phyloP scores from a whole-genome alignment of 1,140 invertebrate species.

The Eumeta japonica region DNA sequence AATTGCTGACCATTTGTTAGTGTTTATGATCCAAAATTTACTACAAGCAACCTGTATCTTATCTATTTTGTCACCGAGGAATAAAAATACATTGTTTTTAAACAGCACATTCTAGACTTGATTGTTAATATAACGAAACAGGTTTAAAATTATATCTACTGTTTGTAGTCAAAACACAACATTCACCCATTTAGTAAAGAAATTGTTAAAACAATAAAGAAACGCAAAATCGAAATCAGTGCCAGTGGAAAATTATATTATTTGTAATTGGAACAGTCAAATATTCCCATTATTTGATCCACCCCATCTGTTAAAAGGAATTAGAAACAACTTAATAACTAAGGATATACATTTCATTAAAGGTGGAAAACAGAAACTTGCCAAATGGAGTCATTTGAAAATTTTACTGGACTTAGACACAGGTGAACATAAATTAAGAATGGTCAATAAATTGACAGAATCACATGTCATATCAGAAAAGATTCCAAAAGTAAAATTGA shows the following conservation, averaged over 20 bases:
- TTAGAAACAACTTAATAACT: neutral
- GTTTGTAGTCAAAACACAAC: neutral
- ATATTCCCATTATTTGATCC: neutral
- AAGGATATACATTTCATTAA: neutral
- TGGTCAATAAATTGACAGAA: constrained; percentile 1
- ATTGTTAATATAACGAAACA: neutral
- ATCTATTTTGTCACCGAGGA: neutral
- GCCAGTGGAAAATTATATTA: neutral
- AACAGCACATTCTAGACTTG: neutral
- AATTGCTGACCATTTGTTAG: neutral
- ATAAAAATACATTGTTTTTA: neutral
- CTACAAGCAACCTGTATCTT: neutral
- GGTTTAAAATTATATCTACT: neutral
- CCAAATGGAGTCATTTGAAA: neutral
- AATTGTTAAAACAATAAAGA: neutral
- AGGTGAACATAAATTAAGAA: neutral
- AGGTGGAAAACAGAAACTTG: neutral
- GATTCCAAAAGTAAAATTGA: neutral
- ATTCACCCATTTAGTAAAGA: neutral
- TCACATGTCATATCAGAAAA: neutral
- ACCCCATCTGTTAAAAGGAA: neutral
- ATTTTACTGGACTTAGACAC: neutral
- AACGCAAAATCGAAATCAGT: neutral
- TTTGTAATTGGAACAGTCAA: neutral
- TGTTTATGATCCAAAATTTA: neutral